Base-by-base conservation (phyloP, 37 sponge, comb jelly and placozoan genomes). In the Petrosia ficiformis region DNA sequence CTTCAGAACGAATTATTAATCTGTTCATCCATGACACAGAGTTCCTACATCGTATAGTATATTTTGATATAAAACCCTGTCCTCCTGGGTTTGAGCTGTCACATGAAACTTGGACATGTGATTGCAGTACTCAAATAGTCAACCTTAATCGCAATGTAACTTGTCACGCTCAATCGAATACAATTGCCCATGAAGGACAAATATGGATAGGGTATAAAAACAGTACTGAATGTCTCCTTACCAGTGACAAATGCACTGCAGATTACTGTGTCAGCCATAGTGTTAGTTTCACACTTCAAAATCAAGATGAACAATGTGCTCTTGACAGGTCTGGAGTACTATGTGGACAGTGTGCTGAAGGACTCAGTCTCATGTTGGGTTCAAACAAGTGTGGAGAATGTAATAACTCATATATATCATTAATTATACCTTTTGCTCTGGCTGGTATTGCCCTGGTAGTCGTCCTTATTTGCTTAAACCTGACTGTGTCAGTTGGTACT, bases 1-100 rank as follows among this genome's bases (percentile, higher is more conserved):
- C 54, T 19, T 19, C 14, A 14, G 54, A 19, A 48, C 54, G 14
- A 8, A 19, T 19, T 48, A 14, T 48, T 14, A 48, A 48, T 19
- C 14, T 48, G 14, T 48, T 48, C 54, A 8, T 48, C 8, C 54
- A 8, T 48, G 14, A 48, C 8, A 14, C 8, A 19, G 14, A 48
- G 14, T 14, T 14, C 14, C 14, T 48, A 48, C 8, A 8, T 48
- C 54, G 54, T 19, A 48, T 8, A 48, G 54, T 48, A 8, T 48
- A 48, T 48, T 48, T 48, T 14, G 14, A 48, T 14, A 48, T 48
- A 19, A 48, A 8, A 48, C 14, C 8, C 14, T 61, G 63, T 61
- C 63, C 63, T 61, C 26, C n/a, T 8, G 63, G 63, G 5, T 61
- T 61, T 61, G 63, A 61, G 63, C 28, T 61, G 28, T 61, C 63